Evolutionary conservation across 2,888 invertebrate species (phyloP), one percentile per base, ranked within the genome.

Genomic region (Limnephilus auricula): DNA sequence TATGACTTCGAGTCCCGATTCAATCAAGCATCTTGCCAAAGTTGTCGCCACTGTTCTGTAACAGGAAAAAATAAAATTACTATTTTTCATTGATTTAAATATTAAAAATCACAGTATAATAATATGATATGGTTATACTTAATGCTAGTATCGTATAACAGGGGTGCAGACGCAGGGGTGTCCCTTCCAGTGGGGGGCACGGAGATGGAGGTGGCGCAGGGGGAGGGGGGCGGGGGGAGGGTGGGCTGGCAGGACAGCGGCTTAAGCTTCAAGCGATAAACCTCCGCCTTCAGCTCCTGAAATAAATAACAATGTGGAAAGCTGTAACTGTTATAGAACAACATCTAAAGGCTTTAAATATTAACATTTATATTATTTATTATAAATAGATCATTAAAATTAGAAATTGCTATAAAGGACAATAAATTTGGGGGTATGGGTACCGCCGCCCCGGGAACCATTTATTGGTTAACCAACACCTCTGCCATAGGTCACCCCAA

Each of bases 261-360:
- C 92, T 95, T 96, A 79, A 95, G 83, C 0, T 95, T 95, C 12
- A 96, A 94, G n/a, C 90, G 82, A 0, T 93, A 93, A 86, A 96
- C 95, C 93, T 96, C 96, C 79, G 95, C 94, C 79, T 94, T 94
- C 0, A 96, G 93, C 87, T 94, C 94, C 96, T 96, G 92, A 25
- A 40, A n/a, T 65, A 31, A 50, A n/a, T 83, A 25, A 10, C n/a
- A 30, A 50, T 50, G n/a, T n/a, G n/a, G n/a, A 18, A 50, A 50
- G 15, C 45, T 45, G 45, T 50, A 40, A 32, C 2, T 12, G n/a
- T 87, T 2, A 10, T 50, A 88, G 9, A 34, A 34, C 32, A 82
- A 13, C 31, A 82, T 9, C 6, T 2, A 31, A 82, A 65, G 65
- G 9, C 65, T 65, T 25, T n/a, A 65, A 65, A 25, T 65, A 18